Evolutionary conservation across 2,888 invertebrate genomes (phyloP).

Genomic region (Tillus elongatus): DNA sequence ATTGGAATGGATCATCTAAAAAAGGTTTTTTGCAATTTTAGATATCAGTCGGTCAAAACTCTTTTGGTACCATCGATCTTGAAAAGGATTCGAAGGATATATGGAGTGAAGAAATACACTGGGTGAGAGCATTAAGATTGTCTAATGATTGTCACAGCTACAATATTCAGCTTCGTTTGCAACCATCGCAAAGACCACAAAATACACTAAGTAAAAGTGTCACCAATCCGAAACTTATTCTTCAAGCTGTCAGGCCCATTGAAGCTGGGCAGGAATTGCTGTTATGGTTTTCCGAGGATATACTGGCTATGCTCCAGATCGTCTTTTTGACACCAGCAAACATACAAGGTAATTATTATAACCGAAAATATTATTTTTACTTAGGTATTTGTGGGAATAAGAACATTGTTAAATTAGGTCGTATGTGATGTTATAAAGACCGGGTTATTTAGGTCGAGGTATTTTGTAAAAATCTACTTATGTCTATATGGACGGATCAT

Average conservation of each 20-base stretch:
- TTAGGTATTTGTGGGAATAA: no score
- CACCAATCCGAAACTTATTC: slow-evolving; percentile 30
- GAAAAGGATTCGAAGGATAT: slow-evolving; percentile 29
- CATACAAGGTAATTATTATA: slow-evolving; percentile 67
- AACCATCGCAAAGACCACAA: slow-evolving; percentile 24
- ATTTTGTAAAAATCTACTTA: no score
- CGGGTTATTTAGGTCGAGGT: no score
- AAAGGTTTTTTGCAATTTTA: no score
- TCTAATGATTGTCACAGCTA: slow-evolving; percentile 59
- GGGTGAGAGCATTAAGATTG: slow-evolving; percentile 40
- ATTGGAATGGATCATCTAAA: no score
- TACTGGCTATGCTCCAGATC: slow-evolving; percentile 62
- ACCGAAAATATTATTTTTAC: no score
- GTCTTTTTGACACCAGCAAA: slow-evolving; percentile 71
- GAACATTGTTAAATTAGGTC: no score
- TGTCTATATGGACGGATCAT: background rate
- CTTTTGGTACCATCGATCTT: slow-evolving; percentile 29
- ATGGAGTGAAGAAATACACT: slow-evolving; percentile 34
- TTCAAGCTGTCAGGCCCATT: slow-evolving; percentile 45
- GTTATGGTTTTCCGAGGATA: slow-evolving; percentile 76
- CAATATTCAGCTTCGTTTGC: slow-evolving; percentile 46
- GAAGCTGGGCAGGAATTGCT: slow-evolving; percentile 59
- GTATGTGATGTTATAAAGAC: no score
- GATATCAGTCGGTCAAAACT: slow-evolving; percentile 31
- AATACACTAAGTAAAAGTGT: slow-evolving; percentile 15